Conservation (phyloP, 2,888 invertebrate genomes). For the Cerastis rubricosa region DNA sequence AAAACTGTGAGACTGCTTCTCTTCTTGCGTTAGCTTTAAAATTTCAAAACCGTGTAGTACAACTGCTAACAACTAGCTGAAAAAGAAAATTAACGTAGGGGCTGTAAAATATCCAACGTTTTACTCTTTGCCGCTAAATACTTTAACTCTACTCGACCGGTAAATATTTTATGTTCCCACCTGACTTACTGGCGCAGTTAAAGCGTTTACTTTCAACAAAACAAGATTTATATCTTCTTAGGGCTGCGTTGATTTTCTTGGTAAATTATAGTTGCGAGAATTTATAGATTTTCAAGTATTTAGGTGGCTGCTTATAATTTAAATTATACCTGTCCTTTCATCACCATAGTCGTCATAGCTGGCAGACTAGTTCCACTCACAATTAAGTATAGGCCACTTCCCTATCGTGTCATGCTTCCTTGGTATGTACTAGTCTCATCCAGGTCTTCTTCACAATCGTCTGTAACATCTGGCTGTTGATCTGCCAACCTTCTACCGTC, state of each 20-base stretch:
- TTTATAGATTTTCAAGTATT: conserved; percentile 27
- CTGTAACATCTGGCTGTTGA: neutral
- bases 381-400: neutral
- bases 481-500: neutral
- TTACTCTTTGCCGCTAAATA: conserved; percentile 76
- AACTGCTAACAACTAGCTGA: conserved; percentile 68
- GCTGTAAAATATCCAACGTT: conserved; percentile 73
- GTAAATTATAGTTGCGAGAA: conserved; percentile 56
- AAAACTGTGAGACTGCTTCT: no score
- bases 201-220: conserved; percentile 69
- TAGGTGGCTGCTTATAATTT: conserved; percentile 1
- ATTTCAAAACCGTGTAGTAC: conserved; percentile 69
- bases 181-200: conserved; percentile 72
- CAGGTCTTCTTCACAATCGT: neutral
- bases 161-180: conserved; percentile 81
- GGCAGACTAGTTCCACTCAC: neutral
- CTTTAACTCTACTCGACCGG: conserved; percentile 76
- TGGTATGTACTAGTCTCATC: neutral
- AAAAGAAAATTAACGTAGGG: conserved; percentile 71
- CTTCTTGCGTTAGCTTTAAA: conserved; percentile 59
- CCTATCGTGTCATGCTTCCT: neutral
- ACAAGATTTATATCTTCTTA: conserved; percentile 71
- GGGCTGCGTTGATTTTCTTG: conserved; percentile 69
- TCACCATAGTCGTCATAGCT: neutral
- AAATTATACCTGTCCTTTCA: neutral